phyloP scores from a whole-genome alignment of 2,888 invertebrate genomes.

The Eugnorisma glareosa region DNA sequence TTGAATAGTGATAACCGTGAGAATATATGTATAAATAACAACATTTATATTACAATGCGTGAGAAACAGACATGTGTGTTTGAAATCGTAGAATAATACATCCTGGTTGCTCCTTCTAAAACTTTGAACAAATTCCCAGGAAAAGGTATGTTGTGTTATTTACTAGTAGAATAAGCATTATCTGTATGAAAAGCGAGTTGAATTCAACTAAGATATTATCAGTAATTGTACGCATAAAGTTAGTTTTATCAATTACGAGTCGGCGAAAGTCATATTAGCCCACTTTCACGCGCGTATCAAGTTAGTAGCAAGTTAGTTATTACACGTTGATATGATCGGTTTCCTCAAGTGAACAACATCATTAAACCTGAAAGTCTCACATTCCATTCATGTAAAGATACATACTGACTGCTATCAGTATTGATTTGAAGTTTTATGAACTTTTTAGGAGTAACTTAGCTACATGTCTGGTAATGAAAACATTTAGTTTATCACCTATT shows the following conservation, averaged over 20 bases:
- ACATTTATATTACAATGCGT: slow-evolving; percentile 79
- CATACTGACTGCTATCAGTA: not conserved
- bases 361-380: slow-evolving; percentile 8
- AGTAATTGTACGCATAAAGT: slow-evolving; percentile 6
- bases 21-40: slow-evolving; percentile 76
- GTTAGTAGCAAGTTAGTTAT: slow-evolving; percentile 50
- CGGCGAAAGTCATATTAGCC: slow-evolving; percentile 70
- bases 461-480: not conserved
- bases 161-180: slow-evolving; percentile 49
- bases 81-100: slow-evolving; percentile 67
- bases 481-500: not conserved
- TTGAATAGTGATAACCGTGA: slow-evolving; percentile 83
- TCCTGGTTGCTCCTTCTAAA: slow-evolving; percentile 70
- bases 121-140: slow-evolving; percentile 65
- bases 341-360: slow-evolving; percentile 16
- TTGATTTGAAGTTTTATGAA: slow-evolving; percentile 8
- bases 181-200: slow-evolving; percentile 40
- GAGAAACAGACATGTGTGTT: slow-evolving; percentile 76
- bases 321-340: slow-evolving; percentile 40
- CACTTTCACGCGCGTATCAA: slow-evolving; percentile 70
- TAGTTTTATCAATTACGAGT: slow-evolving; percentile 23
- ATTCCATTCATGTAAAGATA: not conserved
- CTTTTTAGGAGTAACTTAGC: slow-evolving; percentile 21
- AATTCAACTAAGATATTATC: slow-evolving; percentile 6
- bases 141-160: slow-evolving; percentile 74